These are phyloP conservation scores for Silurus glanis DNA, from an alignment of 2,113 vertebrate genomes.

Conservation along the genomic window DNA sequence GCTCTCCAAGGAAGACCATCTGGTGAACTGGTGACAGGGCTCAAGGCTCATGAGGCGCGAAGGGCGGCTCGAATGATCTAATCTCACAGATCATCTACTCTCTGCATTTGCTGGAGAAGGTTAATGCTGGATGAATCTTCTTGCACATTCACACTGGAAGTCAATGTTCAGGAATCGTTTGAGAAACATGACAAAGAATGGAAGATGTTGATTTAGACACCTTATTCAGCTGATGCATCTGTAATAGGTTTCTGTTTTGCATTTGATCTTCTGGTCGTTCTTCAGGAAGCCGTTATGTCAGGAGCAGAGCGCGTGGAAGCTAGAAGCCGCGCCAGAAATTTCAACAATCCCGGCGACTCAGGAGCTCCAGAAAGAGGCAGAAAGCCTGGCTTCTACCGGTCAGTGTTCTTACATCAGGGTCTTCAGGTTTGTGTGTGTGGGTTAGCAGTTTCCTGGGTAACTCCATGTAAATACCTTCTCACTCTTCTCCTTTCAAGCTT, in stretches of 20 bases:
- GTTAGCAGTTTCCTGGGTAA: neutral
- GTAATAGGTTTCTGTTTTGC: neutral
- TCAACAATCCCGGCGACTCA: conserved; percentile 82
- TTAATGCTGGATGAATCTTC: no score
- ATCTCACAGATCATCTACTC: no score
- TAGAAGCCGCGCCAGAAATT: conserved; percentile 75
- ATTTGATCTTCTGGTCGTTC: conserved; percentile 10
- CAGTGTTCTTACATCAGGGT: conserved; percentile 55
- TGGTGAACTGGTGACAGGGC: no score
- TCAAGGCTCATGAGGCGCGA: no score
- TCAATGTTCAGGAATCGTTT: no score
- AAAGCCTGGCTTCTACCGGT: conserved; percentile 69
- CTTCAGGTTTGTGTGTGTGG: neutral
- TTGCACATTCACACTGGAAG: no score
- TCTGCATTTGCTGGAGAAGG: no score
- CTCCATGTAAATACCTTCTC: neutral
- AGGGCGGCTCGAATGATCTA: no score
- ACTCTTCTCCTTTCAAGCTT: conserved; percentile 59
- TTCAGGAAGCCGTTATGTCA: conserved; percentile 72
- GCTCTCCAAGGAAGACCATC: no score
- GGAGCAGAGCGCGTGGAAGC: conserved; percentile 71
- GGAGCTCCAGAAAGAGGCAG: conserved; percentile 79
- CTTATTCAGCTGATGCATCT: neutral
- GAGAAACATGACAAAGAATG: no score
- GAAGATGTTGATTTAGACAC: no score